Conservation (phyloP, 2,888 invertebrate genomes). For the Pharmacophagus antenor region DNA sequence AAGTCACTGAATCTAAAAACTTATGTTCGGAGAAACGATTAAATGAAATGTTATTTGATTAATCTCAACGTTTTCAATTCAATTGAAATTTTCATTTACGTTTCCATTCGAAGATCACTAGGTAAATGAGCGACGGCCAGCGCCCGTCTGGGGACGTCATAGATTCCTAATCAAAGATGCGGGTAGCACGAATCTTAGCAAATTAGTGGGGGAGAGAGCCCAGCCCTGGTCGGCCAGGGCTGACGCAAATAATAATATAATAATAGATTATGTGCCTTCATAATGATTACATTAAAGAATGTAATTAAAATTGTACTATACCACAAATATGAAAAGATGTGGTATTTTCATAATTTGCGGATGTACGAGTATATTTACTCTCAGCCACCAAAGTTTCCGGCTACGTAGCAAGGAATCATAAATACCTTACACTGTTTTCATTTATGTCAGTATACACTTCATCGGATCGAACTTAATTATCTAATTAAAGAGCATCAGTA, state of each 20-base stretch:
- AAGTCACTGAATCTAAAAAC: not conserved
- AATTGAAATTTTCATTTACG: not conserved
- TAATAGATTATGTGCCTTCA: not conserved
- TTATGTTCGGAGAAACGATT: too few relatives aligned
- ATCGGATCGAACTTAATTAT: too few relatives aligned
- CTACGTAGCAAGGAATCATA: too few relatives aligned
- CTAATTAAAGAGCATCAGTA: too few relatives aligned
- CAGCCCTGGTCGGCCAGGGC: constrained; percentile 55
- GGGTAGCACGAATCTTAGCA: constrained; percentile 75
- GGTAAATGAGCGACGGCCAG: constrained; percentile 54
- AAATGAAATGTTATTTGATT: not conserved
- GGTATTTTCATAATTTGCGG: too few relatives aligned
- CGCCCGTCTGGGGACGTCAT: constrained; percentile 43
- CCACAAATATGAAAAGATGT: too few relatives aligned
- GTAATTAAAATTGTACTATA: too few relatives aligned
- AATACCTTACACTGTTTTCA: too few relatives aligned
- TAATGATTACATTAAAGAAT: not conserved
- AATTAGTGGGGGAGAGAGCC: constrained; percentile 71
- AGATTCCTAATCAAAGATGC: constrained; percentile 79
- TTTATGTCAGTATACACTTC: too few relatives aligned
- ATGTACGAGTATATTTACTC: too few relatives aligned
- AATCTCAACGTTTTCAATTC: not conserved
- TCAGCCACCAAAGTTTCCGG: too few relatives aligned
- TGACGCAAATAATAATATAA: constrained; percentile 36
- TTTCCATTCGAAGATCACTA: not conserved